Base-by-base conservation (phyloP, 2,797 vertebrate species). In the Pangasius sanitwongsei region DNA sequence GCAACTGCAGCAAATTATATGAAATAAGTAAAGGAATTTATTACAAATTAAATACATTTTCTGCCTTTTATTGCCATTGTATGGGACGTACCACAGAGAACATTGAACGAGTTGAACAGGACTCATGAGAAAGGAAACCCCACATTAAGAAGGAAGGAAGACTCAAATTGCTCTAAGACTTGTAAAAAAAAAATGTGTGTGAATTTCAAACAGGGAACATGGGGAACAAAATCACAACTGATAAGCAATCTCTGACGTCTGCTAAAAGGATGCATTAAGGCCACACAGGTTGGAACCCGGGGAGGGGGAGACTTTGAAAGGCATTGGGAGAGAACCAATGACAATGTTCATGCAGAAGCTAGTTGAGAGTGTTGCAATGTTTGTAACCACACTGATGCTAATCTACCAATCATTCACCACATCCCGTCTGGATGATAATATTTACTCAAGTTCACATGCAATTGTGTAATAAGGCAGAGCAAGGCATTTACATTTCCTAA, bases 211-310 rank as follows among this genome's bases (percentile, higher is more conserved):
- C 85, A 86, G 87, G 87, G 85, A 89, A 87, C 82, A 87, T 84
- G 37, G 83, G 59, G 85, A 91, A 88, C 87, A 90, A 91, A 89
- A 89, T 91, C 81, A 67, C 48, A 89, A 69, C 89, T 89, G 92
- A 92, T 92, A 92, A 92, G 87, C 57, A 48, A 92, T 90, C 92
- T 92, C 89, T 92, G 92, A 93, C 88, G 92, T 93, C 91, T 91
- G 83, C 59, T 74, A 44, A 37, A 83, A 90, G 87, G 90, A 87
- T 75, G 57, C 84, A 91, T 88, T 86, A 89, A 74, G 92, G 88
- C 91, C 92, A 92, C 92, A 92, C 92, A 90, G 92, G 90, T 92
- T 86, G 91, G 50, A 87, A 89, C 75, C 82, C 18, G 86, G 59
- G 86, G 59, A 55, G 63, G 50, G 84, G 88, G 81, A 88, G 83